phyloP scores from a whole-genome alignment of 2,113 vertebrate species.

The Mustela nigripes region DNA sequence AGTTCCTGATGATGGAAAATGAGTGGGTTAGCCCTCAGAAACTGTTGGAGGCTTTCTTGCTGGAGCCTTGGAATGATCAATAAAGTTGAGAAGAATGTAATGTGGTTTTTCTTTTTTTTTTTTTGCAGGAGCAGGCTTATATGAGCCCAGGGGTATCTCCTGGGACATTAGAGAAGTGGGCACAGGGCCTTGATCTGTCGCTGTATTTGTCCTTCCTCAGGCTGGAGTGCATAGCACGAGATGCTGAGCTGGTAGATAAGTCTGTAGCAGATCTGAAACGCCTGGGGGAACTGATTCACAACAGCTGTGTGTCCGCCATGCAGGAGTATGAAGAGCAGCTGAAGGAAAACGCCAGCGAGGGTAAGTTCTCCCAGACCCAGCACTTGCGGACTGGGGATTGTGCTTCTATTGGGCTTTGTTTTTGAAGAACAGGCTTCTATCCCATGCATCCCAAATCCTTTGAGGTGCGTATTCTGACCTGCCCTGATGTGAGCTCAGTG shows the following conservation, averaged over 20 bases:
- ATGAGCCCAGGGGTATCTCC: neutral
- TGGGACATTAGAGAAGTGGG: neutral
- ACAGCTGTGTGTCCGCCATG: conserved; percentile 95
- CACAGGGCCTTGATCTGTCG: neutral
- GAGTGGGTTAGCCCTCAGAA: neutral
- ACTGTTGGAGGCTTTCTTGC: neutral
- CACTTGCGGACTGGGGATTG: neutral
- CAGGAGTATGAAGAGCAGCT: conserved; percentile 97
- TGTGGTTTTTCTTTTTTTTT: neutral
- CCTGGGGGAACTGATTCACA: conserved; percentile 96
- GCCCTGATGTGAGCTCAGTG: neutral
- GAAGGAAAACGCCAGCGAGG: conserved; percentile 96
- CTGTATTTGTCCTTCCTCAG: conserved; percentile 81
- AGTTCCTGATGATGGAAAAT: neutral
- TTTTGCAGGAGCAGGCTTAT: neutral
- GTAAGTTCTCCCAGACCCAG: conserved; percentile 81
- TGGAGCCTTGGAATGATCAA: neutral
- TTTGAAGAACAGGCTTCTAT: neutral
- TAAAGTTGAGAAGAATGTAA: neutral
- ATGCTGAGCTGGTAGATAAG: conserved; percentile 99
- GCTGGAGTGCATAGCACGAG: conserved; percentile 96
- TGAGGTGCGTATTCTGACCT: neutral
- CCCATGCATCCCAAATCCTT: neutral
- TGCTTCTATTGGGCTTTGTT: neutral
- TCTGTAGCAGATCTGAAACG: conserved; percentile 97